A percentile compares a stretch with the other conserved stretches of the same genome.
phyloP scores from a whole-genome alignment of 2,888 invertebrate species.

The Liopterus haemorrhoidalis region DNA sequence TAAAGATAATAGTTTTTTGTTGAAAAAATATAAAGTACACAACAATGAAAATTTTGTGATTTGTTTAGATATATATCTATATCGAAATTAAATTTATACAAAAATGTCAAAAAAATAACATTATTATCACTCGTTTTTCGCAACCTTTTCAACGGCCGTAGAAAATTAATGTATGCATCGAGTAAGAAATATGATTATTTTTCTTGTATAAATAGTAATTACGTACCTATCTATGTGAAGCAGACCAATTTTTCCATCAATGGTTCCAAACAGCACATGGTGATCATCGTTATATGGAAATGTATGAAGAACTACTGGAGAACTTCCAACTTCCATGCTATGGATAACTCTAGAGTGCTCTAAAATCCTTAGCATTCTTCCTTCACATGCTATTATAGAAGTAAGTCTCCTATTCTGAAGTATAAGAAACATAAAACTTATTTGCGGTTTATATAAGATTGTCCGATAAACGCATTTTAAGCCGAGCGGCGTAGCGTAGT shows the following conservation, averaged over 20 bases:
- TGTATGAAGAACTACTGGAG: conserved; percentile 58
- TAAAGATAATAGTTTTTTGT: too few species aligned
- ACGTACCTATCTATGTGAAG: conserved; percentile 56
- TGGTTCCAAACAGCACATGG: conserved; percentile 75
- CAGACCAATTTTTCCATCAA: conserved; percentile 83
- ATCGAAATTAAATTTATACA: too few species aligned
- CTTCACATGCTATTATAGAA: conserved; percentile 75
- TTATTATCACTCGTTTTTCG: too few species aligned
- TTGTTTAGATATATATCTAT: too few species aligned
- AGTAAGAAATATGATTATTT: too few species aligned
- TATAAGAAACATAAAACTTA: conserved; percentile 41
- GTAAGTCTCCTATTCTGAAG: conserved; percentile 57
- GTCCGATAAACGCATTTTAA: too few species aligned
- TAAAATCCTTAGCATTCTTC: conserved; percentile 69
- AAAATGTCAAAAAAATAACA: too few species aligned
- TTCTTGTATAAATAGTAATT: conserved; percentile 5
- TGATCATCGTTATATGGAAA: conserved; percentile 60
- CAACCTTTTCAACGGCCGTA: too few species aligned
- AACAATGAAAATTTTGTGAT: too few species aligned
- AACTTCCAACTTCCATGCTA: conserved; percentile 47
- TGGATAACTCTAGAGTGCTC: conserved; percentile 67
- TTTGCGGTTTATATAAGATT: conserved; percentile 22
- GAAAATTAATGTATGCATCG: too few species aligned
- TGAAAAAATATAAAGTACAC: too few species aligned
- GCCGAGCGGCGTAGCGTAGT: too few species aligned